Percentiles rank a stretch among this genome's conserved stretches.
Evolutionary conservation across 2,888 invertebrate genomes (phyloP).

Genomic region (Aphidoletes aphidimyza): DNA sequence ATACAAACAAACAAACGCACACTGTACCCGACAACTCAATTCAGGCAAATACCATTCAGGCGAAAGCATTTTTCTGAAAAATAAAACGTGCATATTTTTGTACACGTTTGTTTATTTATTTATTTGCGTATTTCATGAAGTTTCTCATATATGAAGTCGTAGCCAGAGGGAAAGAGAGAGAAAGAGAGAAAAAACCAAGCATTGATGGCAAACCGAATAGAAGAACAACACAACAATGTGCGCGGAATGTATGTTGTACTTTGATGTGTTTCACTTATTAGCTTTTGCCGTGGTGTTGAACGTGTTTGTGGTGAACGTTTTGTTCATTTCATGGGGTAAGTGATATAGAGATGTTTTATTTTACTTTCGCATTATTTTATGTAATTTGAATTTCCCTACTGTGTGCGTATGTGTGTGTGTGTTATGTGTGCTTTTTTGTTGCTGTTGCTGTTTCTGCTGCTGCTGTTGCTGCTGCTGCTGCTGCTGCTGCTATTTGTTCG

Average conservation of each 20-base stretch:
- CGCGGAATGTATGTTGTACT: not conserved
- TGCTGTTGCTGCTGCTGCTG: not conserved
- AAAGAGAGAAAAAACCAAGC: not conserved
- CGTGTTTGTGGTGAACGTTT: conserved; percentile 28
- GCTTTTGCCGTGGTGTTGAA: conserved; percentile 23
- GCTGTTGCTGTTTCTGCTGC: not conserved
- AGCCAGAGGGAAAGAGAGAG: no score
- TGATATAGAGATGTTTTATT: conserved; percentile 47
- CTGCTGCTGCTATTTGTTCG: not conserved
- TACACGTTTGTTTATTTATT: not conserved
- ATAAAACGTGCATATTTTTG: not conserved
- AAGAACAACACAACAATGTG: not conserved
- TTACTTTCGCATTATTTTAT: conserved; percentile 25
- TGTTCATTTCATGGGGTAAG: conserved; percentile 14
- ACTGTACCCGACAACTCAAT: no score
- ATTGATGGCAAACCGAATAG: no score
- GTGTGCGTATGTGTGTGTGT: not conserved
- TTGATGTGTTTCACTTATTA: conserved; percentile 21
- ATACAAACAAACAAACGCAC: no score
- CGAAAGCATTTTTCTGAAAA: conserved; percentile 12
- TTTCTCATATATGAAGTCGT: not conserved
- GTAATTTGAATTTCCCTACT: not conserved
- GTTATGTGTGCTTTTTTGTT: not conserved
- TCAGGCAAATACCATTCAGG: no score
- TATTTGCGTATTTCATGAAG: not conserved